A percentile compares a stretch with the other conserved stretches of the same genome.
Conservation (phyloP, 2,113 vertebrate species). For the Nicator chloris region DNA sequence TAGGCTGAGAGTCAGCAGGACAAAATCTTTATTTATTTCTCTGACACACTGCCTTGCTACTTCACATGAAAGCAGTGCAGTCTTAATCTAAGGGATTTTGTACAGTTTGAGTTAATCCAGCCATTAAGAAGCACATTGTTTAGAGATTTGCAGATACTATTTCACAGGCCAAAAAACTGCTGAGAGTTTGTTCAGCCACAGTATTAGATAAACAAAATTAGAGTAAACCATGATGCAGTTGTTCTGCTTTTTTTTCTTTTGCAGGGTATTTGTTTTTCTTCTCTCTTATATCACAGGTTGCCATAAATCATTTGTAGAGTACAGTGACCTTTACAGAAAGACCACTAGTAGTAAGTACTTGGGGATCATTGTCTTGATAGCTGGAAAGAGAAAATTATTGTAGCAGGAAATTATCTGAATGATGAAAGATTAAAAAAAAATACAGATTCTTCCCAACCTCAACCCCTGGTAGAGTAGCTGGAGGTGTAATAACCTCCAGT, state of each 20-base stretch:
- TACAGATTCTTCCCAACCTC: not conserved
- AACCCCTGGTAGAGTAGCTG: not conserved
- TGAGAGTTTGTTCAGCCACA: not conserved
- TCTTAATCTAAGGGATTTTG: not conserved
- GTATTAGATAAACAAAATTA: not conserved
- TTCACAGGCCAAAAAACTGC: not conserved
- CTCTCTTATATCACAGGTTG: not conserved
- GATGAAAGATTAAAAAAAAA: not conserved
- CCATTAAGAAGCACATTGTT: constrained; percentile 10
- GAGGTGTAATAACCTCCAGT: not conserved
- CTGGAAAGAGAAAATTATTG: not conserved
- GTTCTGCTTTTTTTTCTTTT: not conserved
- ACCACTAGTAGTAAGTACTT: not conserved
- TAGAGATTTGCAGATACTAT: not conserved
- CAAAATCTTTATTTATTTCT: constrained; percentile 4
- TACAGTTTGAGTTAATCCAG: not conserved
- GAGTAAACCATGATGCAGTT: not conserved
- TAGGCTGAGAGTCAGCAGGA: not conserved
- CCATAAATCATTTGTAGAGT: not conserved
- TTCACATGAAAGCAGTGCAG: not conserved
- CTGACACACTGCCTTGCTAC: not conserved
- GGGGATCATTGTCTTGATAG: not conserved
- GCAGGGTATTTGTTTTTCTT: not conserved
- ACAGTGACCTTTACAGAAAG: not conserved
- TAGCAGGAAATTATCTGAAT: not conserved